These are phyloP conservation scores for Trididemnum miniatum DNA, from an alignment of 23 tunicate genomes.

Conservation along the genomic window DNA sequence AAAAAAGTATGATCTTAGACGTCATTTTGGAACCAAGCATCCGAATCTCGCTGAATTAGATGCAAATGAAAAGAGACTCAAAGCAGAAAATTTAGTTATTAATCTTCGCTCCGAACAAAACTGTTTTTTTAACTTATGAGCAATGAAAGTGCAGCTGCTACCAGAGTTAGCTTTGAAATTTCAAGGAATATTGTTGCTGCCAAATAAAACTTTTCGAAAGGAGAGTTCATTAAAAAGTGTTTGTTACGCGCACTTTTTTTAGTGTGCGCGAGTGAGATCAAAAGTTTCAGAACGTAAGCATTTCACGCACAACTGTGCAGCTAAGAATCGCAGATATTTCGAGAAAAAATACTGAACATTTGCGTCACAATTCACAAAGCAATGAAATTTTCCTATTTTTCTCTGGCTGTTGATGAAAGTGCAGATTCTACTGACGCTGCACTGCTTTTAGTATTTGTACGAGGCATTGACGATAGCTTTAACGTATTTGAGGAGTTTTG, in stretches of 20 bases:
- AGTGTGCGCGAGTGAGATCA: slow-evolving; percentile 20
- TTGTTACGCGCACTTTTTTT: slow-evolving; percentile 23
- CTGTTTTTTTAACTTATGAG: no score
- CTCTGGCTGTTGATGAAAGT: slow-evolving; percentile 46
- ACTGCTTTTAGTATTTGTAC: slow-evolving; percentile 52
- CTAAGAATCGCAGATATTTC: slow-evolving; percentile 45
- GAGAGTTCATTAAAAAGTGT: slow-evolving; percentile 41
- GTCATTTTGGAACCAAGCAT: no score
- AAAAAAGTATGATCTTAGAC: no score
- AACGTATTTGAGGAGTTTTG: slow-evolving; percentile 45
- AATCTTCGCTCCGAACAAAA: no score
- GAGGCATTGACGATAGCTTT: slow-evolving; percentile 45
- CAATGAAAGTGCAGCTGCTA: no score
- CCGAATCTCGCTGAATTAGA: no score
- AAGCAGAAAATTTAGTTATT: no score
- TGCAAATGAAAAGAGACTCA: no score
- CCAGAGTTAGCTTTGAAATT: no score
- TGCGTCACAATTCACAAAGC: slow-evolving; percentile 7
- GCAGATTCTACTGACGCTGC: slow-evolving; percentile 35
- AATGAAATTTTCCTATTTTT: slow-evolving; percentile 20
- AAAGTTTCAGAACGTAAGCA: slow-evolving; percentile 25
- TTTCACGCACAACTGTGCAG: slow-evolving; percentile 47
- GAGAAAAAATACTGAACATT: slow-evolving; percentile 13
- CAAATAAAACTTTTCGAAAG: slow-evolving; percentile 28
- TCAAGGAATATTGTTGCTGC: no score